Percentiles rank a stretch among this genome's conserved stretches.
phyloP scores from a whole-genome alignment of 1,140 invertebrate species.

The Sminthurides bifidus region DNA sequence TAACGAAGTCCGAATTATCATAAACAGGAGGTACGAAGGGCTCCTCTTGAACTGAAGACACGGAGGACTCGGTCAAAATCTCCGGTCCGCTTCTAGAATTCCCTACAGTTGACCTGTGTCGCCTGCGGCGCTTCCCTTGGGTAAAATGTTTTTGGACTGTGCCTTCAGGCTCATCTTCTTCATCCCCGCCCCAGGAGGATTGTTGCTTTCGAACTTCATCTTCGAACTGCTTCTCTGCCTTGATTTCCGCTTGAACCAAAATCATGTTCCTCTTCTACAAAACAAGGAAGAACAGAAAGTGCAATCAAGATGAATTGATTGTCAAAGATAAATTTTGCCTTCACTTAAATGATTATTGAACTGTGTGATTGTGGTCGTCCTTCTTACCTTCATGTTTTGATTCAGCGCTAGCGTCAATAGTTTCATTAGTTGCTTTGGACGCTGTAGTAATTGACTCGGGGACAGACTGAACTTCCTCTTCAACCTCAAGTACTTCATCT shows the following conservation, averaged over 20 bases:
- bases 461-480: background rate
- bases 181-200: background rate
- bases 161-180: background rate
- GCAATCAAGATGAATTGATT: background rate
- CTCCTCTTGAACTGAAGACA: background rate
- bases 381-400: background rate
- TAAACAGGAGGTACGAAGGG: conserved; percentile 4
- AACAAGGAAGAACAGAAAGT: background rate
- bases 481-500: background rate
- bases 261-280: background rate
- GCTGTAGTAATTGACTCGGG: background rate
- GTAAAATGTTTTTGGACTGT: background rate
- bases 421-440: background rate
- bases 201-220: background rate
- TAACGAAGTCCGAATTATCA: background rate
- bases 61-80: background rate
- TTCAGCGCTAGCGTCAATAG: no score
- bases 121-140: background rate
- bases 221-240: background rate
- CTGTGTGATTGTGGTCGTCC: background rate
- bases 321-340: background rate
- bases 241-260: background rate
- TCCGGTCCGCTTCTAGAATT: background rate
- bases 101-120: background rate
- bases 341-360: background rate